Evolutionary conservation across 2,888 invertebrate species (phyloP).

Genomic region (Heteromyza rotundicornis): DNA sequence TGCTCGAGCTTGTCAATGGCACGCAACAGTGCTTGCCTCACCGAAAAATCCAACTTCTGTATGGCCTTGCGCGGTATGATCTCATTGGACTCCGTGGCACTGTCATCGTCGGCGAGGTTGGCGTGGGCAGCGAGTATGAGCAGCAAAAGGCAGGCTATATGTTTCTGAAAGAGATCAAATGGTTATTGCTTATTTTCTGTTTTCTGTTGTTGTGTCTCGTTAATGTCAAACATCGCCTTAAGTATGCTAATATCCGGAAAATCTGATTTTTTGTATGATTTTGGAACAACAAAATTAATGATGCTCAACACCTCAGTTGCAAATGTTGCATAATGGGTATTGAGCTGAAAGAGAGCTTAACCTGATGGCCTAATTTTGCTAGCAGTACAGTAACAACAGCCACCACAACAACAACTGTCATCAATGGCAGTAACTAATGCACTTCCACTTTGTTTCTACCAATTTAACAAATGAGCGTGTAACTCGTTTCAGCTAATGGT

Average conservation of each 20-base stretch:
- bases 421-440: conserved; percentile 10
- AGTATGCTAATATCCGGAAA: too few relatives aligned
- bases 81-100: conserved; percentile 58
- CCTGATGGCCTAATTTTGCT: background rate
- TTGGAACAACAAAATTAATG: background rate
- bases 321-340: background rate
- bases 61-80: conserved; percentile 66
- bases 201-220: too few relatives aligned
- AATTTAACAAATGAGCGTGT: background rate
- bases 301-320: background rate
- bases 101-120: conserved; percentile 38
- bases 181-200: too few relatives aligned
- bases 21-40: conserved; percentile 76
- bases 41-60: conserved; percentile 70
- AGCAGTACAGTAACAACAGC: background rate
- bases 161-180: conserved; percentile 5
- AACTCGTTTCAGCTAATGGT: background rate
- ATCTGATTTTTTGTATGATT: background rate
- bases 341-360: background rate
- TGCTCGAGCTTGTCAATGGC: conserved; percentile 79
- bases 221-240: too few relatives aligned
- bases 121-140: conserved; percentile 17
- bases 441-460: background rate
- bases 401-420: conserved; percentile 9
- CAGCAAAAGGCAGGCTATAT: conserved; percentile 22